Evolutionary conservation across 1,140 invertebrate species (phyloP).

Genomic region (Lepidotrigona ventralis): DNA sequence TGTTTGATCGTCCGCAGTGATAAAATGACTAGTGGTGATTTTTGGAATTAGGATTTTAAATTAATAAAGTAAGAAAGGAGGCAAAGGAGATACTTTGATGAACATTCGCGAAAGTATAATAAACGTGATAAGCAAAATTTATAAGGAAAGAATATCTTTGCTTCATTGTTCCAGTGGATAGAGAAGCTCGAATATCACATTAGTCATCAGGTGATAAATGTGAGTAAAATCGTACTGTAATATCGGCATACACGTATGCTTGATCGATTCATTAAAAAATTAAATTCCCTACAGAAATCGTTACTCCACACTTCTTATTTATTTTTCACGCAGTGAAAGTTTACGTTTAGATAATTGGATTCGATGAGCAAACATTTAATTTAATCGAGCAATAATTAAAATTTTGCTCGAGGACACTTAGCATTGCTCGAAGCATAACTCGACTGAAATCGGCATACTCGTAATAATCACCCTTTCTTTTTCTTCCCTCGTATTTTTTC

Average conservation of each 20-base stretch:
- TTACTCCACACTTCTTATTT: neutral
- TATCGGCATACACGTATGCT: neutral
- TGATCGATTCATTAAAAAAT: neutral
- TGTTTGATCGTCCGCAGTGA: too few species aligned
- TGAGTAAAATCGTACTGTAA: neutral
- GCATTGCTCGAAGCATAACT: neutral
- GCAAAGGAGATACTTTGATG: too few species aligned
- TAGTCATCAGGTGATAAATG: too few species aligned
- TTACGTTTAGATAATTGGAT: too few species aligned
- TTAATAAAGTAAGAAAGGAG: too few species aligned
- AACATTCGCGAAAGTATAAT: neutral
- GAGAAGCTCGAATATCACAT: neutral
- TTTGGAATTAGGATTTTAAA: too few species aligned
- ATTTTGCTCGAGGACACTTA: too few species aligned
- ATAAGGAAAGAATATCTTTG: neutral
- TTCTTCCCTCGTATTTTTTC: constrained; percentile 53
- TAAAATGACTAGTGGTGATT: too few species aligned
- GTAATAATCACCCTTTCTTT: constrained; percentile 51
- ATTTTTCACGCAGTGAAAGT: neutral
- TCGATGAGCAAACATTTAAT: too few species aligned
- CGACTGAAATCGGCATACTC: neutral
- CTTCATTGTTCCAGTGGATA: neutral
- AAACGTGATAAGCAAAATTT: neutral
- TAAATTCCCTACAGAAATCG: neutral
- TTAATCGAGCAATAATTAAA: too few species aligned